Percentiles rank a stretch among this genome's conserved stretches.
Conservation (phyloP, 2,888 invertebrate genomes). For the Caenorhabditis imperialis region DNA sequence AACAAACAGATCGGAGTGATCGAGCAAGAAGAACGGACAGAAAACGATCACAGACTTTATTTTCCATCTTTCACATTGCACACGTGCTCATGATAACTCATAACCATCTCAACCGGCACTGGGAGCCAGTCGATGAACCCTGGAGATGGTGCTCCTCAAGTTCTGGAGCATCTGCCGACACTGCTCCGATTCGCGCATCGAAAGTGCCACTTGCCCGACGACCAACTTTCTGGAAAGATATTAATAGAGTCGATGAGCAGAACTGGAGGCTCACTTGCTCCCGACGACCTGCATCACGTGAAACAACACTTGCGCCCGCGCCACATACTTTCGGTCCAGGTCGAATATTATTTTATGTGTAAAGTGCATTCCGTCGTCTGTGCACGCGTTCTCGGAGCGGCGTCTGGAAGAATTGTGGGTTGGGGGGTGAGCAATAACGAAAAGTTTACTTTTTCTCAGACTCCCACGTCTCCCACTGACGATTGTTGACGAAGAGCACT, state of each 20-base stretch:
- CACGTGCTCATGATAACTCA: too few species aligned
- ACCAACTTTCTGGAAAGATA: conserved; percentile 32
- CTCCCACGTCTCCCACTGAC: conserved; percentile 28
- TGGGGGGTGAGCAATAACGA: neutral
- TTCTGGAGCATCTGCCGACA: conserved; percentile 40
- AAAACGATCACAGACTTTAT: conserved; percentile 36
- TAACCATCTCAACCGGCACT: conserved; percentile 40
- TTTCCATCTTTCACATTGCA: neutral
- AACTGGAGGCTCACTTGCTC: conserved; percentile 33
- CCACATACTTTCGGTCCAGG: conserved; percentile 35
- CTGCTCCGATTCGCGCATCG: conserved; percentile 31
- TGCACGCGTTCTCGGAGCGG: conserved; percentile 36
- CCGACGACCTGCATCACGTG: conserved; percentile 46
- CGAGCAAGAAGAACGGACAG: neutral
- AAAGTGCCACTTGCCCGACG: conserved; percentile 41
- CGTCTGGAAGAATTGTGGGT: conserved; percentile 7
- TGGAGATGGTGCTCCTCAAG: conserved; percentile 34
- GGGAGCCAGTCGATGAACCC: conserved; percentile 46
- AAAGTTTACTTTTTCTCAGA: conserved; percentile 25
- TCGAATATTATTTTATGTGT: conserved; percentile 46
- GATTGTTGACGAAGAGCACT: conserved; percentile 23
- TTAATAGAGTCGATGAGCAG: too few species aligned
- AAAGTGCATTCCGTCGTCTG: conserved; percentile 51
- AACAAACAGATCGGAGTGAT: conserved; percentile 4
- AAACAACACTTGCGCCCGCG: conserved; percentile 35